These are phyloP conservation scores for Clarias batrachus DNA, from an alignment of 2,113 vertebrate species.

Conservation along the genomic window DNA sequence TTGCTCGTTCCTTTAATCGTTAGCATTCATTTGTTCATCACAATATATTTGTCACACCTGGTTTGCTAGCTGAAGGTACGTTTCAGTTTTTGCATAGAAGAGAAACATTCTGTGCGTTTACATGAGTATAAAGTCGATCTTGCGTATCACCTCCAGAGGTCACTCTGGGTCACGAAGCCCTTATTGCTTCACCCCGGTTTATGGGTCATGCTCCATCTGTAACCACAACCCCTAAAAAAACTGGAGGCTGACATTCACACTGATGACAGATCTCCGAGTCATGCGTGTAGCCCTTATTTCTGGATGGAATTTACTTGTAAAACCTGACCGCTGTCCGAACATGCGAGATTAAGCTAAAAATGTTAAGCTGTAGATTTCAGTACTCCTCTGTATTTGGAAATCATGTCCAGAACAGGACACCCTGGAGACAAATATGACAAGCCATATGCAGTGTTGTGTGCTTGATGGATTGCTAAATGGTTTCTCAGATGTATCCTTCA, in stretches of 20 bases:
- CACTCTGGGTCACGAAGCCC: constrained; percentile 10
- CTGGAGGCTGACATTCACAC: neutral
- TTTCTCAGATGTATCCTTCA: neutral
- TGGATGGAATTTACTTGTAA: neutral
- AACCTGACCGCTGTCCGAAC: neutral
- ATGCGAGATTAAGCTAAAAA: neutral
- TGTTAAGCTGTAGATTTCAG: neutral
- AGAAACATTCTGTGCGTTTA: neutral
- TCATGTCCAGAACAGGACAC: neutral
- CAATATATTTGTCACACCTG: neutral
- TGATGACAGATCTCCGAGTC: constrained; percentile 25
- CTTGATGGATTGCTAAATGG: neutral
- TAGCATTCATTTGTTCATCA: neutral
- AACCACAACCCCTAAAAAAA: constrained; percentile 6
- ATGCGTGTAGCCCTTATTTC: neutral
- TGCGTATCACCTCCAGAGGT: constrained; percentile 10
- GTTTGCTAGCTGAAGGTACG: neutral
- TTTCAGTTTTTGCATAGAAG: neutral
- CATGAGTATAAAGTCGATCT: neutral
- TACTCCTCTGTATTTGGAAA: neutral
- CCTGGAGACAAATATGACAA: neutral
- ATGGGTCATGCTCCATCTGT: constrained; percentile 32
- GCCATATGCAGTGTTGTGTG: neutral
- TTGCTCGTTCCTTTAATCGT: neutral
- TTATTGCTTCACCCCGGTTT: constrained; percentile 25